Conservation (phyloP, 2,797 vertebrate species). For the Propithecus deckenii region DNA sequence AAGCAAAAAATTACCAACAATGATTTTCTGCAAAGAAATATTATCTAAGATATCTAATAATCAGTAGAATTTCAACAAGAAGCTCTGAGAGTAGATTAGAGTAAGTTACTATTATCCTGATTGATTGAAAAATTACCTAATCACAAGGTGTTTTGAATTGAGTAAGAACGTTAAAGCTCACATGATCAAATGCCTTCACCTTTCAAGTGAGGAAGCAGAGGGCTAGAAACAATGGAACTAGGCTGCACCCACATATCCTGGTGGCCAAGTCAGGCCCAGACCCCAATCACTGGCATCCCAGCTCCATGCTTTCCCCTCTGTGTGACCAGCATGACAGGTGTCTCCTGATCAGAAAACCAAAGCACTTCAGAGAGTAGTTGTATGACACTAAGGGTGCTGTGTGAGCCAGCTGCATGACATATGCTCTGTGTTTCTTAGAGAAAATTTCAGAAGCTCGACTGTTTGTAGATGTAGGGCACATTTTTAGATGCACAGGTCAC, state of each 20-base stretch:
- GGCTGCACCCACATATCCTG: background rate
- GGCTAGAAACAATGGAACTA: background rate
- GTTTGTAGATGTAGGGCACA: background rate
- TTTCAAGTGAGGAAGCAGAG: background rate
- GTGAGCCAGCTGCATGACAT: conserved; percentile 58
- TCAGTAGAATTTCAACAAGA: background rate
- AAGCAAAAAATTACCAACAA: conserved; percentile 33
- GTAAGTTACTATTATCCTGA: background rate
- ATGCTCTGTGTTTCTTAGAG: conserved; percentile 44
- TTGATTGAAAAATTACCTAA: background rate
- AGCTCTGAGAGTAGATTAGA: background rate
- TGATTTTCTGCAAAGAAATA: background rate
- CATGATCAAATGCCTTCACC: background rate
- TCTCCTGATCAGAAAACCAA: conserved; percentile 55
- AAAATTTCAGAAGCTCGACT: conserved; percentile 39
- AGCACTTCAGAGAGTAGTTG: conserved; percentile 25
- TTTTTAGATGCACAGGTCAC: conserved; percentile 61
- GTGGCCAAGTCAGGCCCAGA: background rate
- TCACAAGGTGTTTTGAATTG: background rate
- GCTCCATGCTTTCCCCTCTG: background rate
- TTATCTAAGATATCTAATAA: background rate
- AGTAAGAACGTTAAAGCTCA: background rate
- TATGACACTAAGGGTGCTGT: conserved; percentile 40
- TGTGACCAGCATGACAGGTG: conserved; percentile 33
- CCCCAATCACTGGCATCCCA: background rate